Evolutionary conservation across 2,888 invertebrate species (phyloP).

Genomic region (Stenodera caucasica): DNA sequence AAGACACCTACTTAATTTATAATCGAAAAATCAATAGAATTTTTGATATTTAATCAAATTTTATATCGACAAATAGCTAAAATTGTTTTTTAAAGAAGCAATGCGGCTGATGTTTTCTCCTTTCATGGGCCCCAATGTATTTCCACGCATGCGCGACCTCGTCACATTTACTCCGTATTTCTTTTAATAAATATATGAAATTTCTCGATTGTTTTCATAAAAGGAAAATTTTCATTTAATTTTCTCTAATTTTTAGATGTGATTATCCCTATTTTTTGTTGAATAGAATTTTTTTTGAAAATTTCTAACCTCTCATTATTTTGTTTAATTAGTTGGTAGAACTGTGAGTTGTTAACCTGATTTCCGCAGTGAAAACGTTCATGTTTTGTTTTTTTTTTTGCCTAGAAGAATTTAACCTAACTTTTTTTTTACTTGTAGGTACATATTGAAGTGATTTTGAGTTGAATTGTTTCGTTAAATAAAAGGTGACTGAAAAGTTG

Average conservation of each 20-base stretch:
- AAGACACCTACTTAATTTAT: no score
- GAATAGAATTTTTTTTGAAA: background rate
- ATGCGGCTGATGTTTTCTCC: slow-evolving; percentile 44
- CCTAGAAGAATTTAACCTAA: background rate
- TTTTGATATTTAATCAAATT: background rate
- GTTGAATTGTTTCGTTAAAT: background rate
- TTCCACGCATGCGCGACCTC: slow-evolving; percentile 52
- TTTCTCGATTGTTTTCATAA: slow-evolving; percentile 12
- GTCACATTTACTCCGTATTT: slow-evolving; percentile 41
- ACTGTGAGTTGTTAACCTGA: background rate
- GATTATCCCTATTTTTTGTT: background rate
- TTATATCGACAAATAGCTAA: background rate
- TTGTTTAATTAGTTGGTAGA: background rate
- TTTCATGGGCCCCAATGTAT: slow-evolving; percentile 48
- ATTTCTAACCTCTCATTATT: background rate
- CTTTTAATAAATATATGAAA: background rate
- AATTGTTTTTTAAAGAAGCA: slow-evolving; percentile 19
- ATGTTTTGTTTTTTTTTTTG: background rate
- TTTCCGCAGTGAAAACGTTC: background rate
- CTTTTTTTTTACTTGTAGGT: background rate
- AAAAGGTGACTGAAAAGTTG: slow-evolving; percentile 34
- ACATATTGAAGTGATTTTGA: background rate
- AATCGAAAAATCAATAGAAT: no score
- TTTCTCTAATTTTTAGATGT: background rate
- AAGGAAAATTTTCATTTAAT: background rate